phyloP scores from a whole-genome alignment of 2,113 vertebrate genomes.

The Raphicerus campestris region DNA sequence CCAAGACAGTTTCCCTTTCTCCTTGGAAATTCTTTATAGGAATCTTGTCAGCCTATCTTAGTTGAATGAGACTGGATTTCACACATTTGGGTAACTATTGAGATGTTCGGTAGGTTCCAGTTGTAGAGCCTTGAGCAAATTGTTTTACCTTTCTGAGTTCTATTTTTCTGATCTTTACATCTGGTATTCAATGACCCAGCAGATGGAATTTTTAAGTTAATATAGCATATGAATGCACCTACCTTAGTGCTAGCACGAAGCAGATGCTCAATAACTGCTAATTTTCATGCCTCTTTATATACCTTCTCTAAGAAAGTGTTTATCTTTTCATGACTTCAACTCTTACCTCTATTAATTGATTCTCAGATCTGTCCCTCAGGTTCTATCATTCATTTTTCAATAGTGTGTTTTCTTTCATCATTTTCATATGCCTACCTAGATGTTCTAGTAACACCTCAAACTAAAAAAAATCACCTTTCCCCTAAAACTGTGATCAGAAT shows the following conservation, averaged over 20 bases:
- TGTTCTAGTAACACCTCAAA: neutral
- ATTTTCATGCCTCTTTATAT: neutral
- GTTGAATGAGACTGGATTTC: neutral
- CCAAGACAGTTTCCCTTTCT: neutral
- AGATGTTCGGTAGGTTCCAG: neutral
- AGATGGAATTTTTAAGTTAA: conserved; percentile 3
- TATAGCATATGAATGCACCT: neutral
- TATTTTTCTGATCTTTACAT: neutral
- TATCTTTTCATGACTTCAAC: neutral
- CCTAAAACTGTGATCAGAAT: neutral
- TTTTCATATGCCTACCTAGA: neutral
- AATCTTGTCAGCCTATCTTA: neutral
- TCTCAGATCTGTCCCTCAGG: neutral
- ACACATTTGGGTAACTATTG: neutral
- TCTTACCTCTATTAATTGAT: neutral
- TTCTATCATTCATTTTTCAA: neutral
- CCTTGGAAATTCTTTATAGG: neutral
- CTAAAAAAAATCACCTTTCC: neutral
- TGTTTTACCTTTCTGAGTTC: neutral
- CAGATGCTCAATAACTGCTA: neutral
- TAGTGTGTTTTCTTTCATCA: neutral
- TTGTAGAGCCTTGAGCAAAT: neutral
- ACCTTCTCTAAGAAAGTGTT: neutral
- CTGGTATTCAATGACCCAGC: neutral
- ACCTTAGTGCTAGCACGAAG: neutral